Evolutionary conservation across 2,797 vertebrate genomes (phyloP).

Genomic region (Lagocephalus sceleratus): DNA sequence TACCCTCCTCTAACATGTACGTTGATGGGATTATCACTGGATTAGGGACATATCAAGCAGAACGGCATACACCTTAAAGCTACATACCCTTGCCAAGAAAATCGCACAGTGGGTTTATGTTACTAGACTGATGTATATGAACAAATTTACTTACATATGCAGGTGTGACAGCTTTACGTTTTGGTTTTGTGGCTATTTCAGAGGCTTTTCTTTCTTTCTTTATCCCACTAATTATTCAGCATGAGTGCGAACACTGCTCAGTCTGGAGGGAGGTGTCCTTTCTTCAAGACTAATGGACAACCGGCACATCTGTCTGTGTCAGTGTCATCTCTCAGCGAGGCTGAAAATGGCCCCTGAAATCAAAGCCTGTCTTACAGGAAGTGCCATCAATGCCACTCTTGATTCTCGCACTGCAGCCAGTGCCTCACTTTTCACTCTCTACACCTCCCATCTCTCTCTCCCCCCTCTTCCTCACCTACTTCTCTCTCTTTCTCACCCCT

Average conservation of each 20-base stretch:
- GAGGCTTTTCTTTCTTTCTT: conserved; percentile 34
- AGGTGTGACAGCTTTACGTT: conserved; percentile 2
- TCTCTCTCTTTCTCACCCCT: conserved; percentile 10
- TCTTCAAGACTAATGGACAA: conserved; percentile 58
- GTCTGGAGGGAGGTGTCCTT: conserved; percentile 30
- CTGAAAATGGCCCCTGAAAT: conserved; percentile 73
- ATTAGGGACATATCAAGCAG: conserved; percentile 50
- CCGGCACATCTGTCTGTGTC: conserved; percentile 51
- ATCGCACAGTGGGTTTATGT: not conserved
- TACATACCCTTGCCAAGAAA: conserved; percentile 11
- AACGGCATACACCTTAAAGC: conserved; percentile 21
- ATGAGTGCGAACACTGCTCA: conserved; percentile 28
- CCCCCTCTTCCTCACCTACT: conserved; percentile 15
- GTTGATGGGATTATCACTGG: conserved; percentile 59
- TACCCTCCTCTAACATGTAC: conserved; percentile 56
- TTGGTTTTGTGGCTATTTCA: conserved; percentile 23
- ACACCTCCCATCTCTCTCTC: conserved; percentile 14
- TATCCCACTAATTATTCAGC: conserved; percentile 40
- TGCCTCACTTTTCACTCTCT: conserved; percentile 29
- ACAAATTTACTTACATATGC: conserved; percentile 1
- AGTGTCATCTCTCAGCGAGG: conserved; percentile 66
- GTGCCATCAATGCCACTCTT: conserved; percentile 73
- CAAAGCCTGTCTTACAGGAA: conserved; percentile 75
- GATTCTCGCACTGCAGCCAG: conserved; percentile 46
- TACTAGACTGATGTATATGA: conserved; percentile 3